These are phyloP conservation scores for Diabrotica virgifera DNA, from an alignment of 1,140 invertebrate genomes.

Conservation along the genomic window DNA sequence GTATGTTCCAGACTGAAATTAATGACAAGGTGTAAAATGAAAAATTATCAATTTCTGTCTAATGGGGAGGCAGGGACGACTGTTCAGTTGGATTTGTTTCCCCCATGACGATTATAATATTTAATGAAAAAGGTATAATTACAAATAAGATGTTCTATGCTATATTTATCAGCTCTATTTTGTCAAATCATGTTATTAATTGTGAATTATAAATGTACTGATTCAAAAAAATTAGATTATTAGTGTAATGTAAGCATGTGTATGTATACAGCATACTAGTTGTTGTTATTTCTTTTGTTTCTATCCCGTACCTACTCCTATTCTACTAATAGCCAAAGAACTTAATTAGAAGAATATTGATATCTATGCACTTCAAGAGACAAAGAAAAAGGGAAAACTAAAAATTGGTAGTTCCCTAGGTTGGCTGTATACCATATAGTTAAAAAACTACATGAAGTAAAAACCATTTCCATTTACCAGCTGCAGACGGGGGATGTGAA, in stretches of 20 bases:
- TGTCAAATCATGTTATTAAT: slow-evolving; percentile 41
- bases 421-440: too few species aligned
- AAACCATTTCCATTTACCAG: too few species aligned
- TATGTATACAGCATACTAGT: slow-evolving; percentile 43
- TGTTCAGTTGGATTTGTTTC: neutral
- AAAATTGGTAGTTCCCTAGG: too few species aligned
- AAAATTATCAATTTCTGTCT: slow-evolving; percentile 7
- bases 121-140: slow-evolving; percentile 37
- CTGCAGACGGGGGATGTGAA: too few species aligned
- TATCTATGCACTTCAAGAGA: too few species aligned
- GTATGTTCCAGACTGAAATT: slow-evolving; percentile 20
- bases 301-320: slow-evolving; percentile 15
- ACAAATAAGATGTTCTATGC: slow-evolving; percentile 41
- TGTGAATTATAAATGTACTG: slow-evolving; percentile 43
- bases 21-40: slow-evolving; percentile 9
- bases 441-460: too few species aligned
- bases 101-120: slow-evolving; percentile 23
- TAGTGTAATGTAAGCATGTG: slow-evolving; percentile 42
- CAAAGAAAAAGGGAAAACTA: too few species aligned
- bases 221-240: slow-evolving; percentile 42
- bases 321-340: too few species aligned
- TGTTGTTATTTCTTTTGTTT: slow-evolving; percentile 40
- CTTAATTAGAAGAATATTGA: too few species aligned
- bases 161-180: slow-evolving; percentile 44
- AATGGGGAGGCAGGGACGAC: neutral